phyloP scores from a whole-genome alignment of 2,113 vertebrate genomes.

The Indri indri region DNA sequence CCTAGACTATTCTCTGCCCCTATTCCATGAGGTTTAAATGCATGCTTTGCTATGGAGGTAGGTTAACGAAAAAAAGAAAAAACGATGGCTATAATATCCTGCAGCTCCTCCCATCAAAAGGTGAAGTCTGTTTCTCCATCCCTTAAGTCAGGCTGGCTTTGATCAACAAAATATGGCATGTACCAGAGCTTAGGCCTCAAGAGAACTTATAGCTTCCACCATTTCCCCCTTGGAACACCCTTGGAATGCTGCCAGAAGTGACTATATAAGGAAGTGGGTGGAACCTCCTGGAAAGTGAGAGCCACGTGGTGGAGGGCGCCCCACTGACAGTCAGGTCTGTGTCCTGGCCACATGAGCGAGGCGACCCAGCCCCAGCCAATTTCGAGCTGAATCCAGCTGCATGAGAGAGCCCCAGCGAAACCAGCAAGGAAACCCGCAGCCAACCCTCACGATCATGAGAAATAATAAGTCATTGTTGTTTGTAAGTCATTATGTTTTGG shows the following conservation, averaged over 20 bases:
- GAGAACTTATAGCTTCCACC: not conserved
- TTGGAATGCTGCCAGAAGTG: not conserved
- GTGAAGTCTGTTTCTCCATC: not conserved
- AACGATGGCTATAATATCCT: not conserved
- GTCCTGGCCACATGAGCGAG: not conserved
- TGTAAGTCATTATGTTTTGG: not conserved
- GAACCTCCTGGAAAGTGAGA: too few species aligned
- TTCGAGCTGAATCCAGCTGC: not conserved
- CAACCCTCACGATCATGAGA: not conserved
- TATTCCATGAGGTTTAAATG: not conserved
- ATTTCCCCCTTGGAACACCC: not conserved
- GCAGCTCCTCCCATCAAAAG: not conserved
- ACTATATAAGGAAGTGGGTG: not conserved
- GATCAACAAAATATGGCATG: not conserved
- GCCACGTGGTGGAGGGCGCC: not conserved
- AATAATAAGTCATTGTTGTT: not conserved
- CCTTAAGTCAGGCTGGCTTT: not conserved
- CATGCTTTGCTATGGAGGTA: not conserved
- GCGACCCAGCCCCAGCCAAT: not conserved
- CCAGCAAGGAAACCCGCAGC: not conserved
- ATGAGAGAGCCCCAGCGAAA: not conserved
- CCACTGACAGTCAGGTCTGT: too few species aligned
- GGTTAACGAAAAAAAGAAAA: not conserved
- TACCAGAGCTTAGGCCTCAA: not conserved
- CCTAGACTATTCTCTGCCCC: not conserved